Evolutionary conservation across 2,113 vertebrate species (phyloP), one percentile per base, ranked within the genome.

Genomic region (Speoplatyrhinus poulsoni): DNA sequence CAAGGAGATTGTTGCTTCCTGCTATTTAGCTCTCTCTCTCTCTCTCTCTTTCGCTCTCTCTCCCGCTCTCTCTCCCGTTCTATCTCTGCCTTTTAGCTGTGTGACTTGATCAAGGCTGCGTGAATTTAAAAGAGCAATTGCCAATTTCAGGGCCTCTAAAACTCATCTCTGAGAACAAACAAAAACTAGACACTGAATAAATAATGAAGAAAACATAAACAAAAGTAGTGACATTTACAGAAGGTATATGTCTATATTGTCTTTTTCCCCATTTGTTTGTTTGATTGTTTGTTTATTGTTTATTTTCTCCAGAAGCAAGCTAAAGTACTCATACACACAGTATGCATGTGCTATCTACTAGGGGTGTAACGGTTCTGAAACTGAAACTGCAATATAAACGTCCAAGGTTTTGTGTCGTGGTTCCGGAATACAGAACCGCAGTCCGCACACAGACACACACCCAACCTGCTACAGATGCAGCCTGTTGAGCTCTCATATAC

Each of bases 121-220:
- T 61, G 65, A 72, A 86, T 86, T 75, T 69, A 64, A 79, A 82
- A 65, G 70, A 33, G 56, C 75, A 56, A 53, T 69, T 82, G 73
- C 62, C 78, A 79, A 67, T 82, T 85, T 70, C 63, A 76, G 66
- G 74, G 69, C 60, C 41, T 65, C 26, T 69, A 59, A 70, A 80
- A 72, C 48, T 70, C 70, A 65, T 74, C 55, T 65, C 66, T 47
- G 54, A 68, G 46, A 70, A 65, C 70, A 80, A 81, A 77, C 69
- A 73, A 50, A 53, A 56, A 69, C 10, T 4, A 64, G 16, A 52
- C 60, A 69, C 1, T 3, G 62, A 72, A 77, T 74, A 70, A 75
- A 83, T 74, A 58, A 69, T 67, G 55, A 36, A 16, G 36, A 32
- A 52, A 64, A 64, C 4, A 66, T 9, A 46, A 46, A 61, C 46